Evolutionary conservation across 2,888 invertebrate genomes (phyloP).

Genomic region (Cataglyphis rosenhaueri): DNA sequence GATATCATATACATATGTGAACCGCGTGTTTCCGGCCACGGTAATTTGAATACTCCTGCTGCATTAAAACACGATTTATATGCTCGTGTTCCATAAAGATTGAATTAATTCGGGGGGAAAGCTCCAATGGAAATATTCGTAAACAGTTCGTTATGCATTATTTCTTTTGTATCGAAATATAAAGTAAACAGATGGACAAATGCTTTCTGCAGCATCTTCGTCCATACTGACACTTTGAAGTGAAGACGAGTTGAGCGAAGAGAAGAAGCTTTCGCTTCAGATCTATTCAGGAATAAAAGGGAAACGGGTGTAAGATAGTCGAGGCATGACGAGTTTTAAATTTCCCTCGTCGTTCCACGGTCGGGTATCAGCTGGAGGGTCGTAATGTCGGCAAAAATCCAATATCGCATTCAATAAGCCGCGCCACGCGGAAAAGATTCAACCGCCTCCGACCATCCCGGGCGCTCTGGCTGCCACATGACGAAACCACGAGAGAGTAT

Average conservation of each 20-base stretch:
- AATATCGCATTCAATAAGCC: constrained; percentile 84
- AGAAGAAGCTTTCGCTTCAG: constrained; percentile 19
- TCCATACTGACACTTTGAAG: constrained; percentile 4
- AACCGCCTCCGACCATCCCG: constrained; percentile 45
- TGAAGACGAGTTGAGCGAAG: background rate
- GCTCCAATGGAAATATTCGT: background rate
- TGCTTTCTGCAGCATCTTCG: background rate
- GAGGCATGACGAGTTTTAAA: constrained; percentile 83
- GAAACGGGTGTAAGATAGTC: constrained; percentile 62
- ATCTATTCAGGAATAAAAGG: constrained; percentile 60
- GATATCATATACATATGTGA: constrained; percentile 31
- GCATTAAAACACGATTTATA: constrained; percentile 56
- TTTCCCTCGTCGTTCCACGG: constrained; percentile 82
- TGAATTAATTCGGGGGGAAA: constrained; percentile 25
- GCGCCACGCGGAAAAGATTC: constrained; percentile 66
- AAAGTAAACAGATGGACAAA: constrained; percentile 16
- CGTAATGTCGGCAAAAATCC: constrained; percentile 81
- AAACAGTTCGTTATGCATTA: background rate
- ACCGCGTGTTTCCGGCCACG: constrained; percentile 63
- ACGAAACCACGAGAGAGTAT: constrained; percentile 54
- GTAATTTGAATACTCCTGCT: constrained; percentile 51
- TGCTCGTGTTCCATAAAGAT: background rate
- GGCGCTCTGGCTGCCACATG: constrained; percentile 32
- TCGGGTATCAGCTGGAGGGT: constrained; percentile 80
- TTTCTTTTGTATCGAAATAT: background rate